Conservation (phyloP, 1,140 invertebrate species). For the Homalodisca vitripennis region DNA sequence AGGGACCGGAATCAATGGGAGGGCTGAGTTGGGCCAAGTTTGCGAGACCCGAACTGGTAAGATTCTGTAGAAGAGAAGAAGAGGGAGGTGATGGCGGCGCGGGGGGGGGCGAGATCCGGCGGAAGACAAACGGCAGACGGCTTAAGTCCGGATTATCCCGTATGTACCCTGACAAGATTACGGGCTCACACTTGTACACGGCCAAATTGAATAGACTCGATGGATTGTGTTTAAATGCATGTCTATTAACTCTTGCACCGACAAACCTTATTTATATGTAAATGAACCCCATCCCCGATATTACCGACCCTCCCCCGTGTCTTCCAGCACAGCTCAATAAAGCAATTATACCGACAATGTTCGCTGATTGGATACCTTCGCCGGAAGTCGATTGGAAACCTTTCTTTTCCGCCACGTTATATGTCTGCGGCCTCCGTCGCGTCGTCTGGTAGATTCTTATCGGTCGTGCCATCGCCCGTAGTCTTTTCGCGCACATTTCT, state of each 20-base stretch:
- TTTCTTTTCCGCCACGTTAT: no score
- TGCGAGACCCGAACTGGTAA: no score
- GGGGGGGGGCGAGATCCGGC: not conserved
- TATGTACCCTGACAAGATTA: slow-evolving; percentile 20
- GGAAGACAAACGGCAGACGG: not conserved
- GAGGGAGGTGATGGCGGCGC: not conserved
- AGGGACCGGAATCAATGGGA: no score
- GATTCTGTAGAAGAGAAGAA: no score
- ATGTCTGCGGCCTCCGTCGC: no score
- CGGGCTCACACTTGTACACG: not conserved
- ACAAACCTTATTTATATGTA: slow-evolving; percentile 27
- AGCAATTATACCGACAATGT: slow-evolving; percentile 26
- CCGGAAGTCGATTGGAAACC: slow-evolving; percentile 12
- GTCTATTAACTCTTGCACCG: slow-evolving; percentile 26
- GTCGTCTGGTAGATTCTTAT: no score
- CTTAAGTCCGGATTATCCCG: slow-evolving; percentile 18
- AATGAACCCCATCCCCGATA: slow-evolving; percentile 20
- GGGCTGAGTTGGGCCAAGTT: no score
- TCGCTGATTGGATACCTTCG: slow-evolving; percentile 15
- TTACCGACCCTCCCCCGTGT: slow-evolving; percentile 12
- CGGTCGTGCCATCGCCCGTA: no score
- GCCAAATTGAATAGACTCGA: slow-evolving; percentile 19
- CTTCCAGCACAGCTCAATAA: slow-evolving; percentile 15
- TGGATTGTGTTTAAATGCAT: slow-evolving; percentile 27
- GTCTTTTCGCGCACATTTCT: no score